phyloP scores from a whole-genome alignment of 1,140 invertebrate species.

The Drosophila ananassae region DNA sequence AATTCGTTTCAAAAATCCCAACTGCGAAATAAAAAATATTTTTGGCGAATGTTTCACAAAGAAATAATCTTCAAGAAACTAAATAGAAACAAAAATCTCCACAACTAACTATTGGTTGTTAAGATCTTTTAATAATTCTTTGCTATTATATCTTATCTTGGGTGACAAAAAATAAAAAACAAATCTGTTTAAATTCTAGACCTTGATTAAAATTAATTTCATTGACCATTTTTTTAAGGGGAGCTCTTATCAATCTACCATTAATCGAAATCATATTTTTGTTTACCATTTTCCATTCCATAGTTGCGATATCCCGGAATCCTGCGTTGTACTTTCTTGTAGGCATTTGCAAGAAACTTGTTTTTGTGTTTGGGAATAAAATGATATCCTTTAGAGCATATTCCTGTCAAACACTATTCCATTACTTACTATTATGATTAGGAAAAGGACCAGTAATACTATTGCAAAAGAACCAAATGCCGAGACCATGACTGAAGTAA shows the following conservation, averaged over 20 bases:
- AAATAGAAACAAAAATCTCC: too few species aligned
- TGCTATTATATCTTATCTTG: neutral
- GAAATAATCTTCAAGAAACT: neutral
- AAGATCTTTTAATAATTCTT: neutral
- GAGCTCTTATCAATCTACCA: neutral
- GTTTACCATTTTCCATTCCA: slow-evolving; percentile 26
- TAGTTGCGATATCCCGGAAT: neutral
- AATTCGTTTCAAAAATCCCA: neutral
- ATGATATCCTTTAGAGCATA: neutral
- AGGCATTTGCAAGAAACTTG: slow-evolving; percentile 36
- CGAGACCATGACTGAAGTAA: slow-evolving; percentile 17
- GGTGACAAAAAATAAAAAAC: too few species aligned
- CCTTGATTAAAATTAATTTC: neutral
- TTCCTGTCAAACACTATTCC: neutral
- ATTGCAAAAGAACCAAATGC: slow-evolving; percentile 7
- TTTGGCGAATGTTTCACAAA: neutral
- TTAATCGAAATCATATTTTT: neutral
- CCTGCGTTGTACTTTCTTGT: slow-evolving; percentile 18
- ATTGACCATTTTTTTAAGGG: neutral
- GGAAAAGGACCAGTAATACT: slow-evolving; percentile 19
- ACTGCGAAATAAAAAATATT: neutral
- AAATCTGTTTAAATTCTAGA: neutral
- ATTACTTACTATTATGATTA: slow-evolving; percentile 36
- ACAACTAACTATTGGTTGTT: neutral
- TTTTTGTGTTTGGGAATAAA: neutral